These are phyloP conservation scores for Gopherus flavomarginatus DNA, from an alignment of 2,113 vertebrate species.

Conservation along the genomic window DNA sequence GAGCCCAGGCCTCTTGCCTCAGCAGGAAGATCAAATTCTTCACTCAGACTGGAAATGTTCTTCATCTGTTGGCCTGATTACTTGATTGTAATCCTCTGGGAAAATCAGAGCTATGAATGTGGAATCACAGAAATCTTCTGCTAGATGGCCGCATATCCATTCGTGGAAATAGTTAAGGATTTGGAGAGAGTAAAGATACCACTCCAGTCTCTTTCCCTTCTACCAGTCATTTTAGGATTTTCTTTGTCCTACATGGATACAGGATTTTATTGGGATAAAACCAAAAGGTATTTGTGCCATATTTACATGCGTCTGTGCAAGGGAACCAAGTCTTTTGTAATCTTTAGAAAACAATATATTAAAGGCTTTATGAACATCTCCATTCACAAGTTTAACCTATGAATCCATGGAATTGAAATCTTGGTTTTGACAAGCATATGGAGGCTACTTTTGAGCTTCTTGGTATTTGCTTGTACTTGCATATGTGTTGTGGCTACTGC, in stretches of 20 bases:
- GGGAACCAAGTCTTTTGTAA: not conserved
- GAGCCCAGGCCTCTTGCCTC: not conserved
- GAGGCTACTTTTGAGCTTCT: not conserved
- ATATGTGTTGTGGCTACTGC: not conserved
- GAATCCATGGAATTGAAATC: not conserved
- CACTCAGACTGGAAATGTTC: not conserved
- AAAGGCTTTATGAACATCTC: conserved; percentile 12
- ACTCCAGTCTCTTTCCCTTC: not conserved
- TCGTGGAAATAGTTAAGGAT: not conserved
- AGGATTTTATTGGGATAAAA: not conserved
- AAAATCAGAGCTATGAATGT: not conserved
- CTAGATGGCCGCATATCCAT: not conserved
- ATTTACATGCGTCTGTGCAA: not conserved
- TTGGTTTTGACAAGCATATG: not conserved
- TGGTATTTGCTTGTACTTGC: not conserved
- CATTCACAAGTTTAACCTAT: not conserved
- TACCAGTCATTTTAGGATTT: not conserved
- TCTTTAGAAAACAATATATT: not conserved
- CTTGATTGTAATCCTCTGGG: not conserved
- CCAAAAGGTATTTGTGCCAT: not conserved
- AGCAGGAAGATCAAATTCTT: not conserved
- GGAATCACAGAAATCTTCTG: not conserved
- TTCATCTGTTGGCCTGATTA: not conserved
- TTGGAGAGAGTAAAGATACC: not conserved
- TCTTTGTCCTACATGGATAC: not conserved